Evolutionary conservation across 2,888 invertebrate species (phyloP), one percentile per base, ranked within the genome.

Genomic region (Lasioglossum villosulum): DNA sequence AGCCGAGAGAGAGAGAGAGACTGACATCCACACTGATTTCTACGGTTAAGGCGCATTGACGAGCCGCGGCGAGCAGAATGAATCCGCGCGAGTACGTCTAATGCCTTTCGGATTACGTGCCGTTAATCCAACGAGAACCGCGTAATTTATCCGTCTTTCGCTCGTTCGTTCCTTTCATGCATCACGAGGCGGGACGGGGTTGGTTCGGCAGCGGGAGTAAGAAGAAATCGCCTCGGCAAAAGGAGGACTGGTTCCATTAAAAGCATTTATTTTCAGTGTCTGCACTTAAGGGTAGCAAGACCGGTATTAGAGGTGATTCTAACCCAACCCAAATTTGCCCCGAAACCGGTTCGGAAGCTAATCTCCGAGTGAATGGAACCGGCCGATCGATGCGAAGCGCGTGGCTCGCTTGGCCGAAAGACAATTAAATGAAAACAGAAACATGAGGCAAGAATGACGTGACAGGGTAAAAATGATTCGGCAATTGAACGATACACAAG

Each of bases 231-330:
- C 23, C 59, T 66, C 45, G 68, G 68, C 76, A 45, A 79, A 80
- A 81, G 66, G 71, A 86, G 74, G 74, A 70, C 72, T 76, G 82
- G 68, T 75, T 77, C 87, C 88, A 82, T 80, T 86, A 83, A 75
- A 86, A 83, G 88, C 88, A 89, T 85, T 89, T 89, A 88, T 88
- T 85, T 76, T 83, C 82, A 77, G 82, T 87, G 82, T 83, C 86
- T 82, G 88, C 89, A 86, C 86, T 88, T 83, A 86, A 82, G 74
- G 75, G 70, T 77, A 74, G 71, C 80, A 59, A 88, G 83, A 59
- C 75, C 75, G 34, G 88, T 78, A 78, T 88, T 89, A 88, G 81
- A 84, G 80, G 84, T 73, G 86, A 88, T 89, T 88, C 78, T 78
- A 76, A 76, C 86, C 77, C 72, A 80, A 86, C 80, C 81, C 70